A percentile compares a stretch with the other conserved stretches of the same genome.
Evolutionary conservation across 2,113 vertebrate genomes (phyloP).

Genomic region (Pterocles orientalis): DNA sequence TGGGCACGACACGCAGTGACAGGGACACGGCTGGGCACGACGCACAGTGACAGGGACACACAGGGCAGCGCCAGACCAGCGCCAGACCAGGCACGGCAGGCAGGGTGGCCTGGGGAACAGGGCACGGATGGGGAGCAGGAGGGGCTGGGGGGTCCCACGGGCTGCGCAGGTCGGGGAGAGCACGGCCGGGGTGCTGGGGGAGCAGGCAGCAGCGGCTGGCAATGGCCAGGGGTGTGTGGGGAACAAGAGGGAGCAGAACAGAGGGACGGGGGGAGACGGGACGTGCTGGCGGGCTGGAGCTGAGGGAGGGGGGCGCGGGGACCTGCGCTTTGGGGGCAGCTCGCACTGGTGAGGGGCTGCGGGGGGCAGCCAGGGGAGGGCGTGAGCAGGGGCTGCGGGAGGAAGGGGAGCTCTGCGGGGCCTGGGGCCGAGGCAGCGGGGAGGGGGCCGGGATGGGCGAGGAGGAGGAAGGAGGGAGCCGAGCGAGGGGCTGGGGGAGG

Average conservation of each 20-base stretch:
- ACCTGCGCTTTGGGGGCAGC: not conserved
- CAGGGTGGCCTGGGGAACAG: not conserved
- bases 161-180: not conserved
- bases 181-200: not conserved
- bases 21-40: not conserved
- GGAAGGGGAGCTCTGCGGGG: not conserved
- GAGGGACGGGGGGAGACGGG: not conserved
- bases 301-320: not conserved
- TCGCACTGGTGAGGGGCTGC: not conserved
- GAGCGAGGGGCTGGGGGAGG: slow-evolving; percentile 12
- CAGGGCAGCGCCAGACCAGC: not conserved
- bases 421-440: not conserved
- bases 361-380: not conserved
- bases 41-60: not conserved
- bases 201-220: not conserved
- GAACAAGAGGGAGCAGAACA: not conserved
- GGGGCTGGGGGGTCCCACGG: not conserved
- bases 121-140: not conserved
- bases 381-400: not conserved
- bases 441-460: no score
- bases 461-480: slow-evolving; percentile 3
- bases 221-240: not conserved
- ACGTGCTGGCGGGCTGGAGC: not conserved
- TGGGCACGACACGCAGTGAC: not conserved
- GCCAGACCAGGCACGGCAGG: fast-evolving